These are phyloP conservation scores for Megaceryle torquata DNA, from an alignment of 2,113 vertebrate species.

Conservation along the genomic window DNA sequence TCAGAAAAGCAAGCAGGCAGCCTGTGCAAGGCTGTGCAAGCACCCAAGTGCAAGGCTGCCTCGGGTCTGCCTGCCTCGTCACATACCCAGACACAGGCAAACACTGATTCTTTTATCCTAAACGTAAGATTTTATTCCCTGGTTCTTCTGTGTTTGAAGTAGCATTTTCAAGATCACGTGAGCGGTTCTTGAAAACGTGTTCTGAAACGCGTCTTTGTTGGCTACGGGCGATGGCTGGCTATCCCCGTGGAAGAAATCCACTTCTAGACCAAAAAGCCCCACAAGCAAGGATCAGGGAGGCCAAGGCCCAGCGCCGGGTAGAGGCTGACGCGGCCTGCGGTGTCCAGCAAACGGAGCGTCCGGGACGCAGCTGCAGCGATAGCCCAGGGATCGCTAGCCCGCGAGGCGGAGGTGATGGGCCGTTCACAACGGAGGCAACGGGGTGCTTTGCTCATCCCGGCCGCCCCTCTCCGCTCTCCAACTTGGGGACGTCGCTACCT, in stretches of 20 bases:
- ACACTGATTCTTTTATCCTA: background rate
- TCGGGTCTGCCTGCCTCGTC: too few species aligned
- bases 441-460: too few species aligned
- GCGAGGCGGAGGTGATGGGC: background rate
- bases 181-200: too few species aligned
- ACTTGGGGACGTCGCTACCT: constrained; percentile 68
- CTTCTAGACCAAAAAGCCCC: background rate
- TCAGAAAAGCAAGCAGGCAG: background rate
- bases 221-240: accelerated
- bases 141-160: background rate
- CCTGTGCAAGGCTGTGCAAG: background rate
- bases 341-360: background rate
- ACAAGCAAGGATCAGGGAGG: background rate
- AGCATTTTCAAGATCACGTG: background rate
- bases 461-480: background rate
- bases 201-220: accelerated
- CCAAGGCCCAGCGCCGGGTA: background rate
- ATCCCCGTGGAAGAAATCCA: accelerated
- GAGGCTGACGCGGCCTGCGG: background rate
- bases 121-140: background rate
- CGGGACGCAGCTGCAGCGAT: background rate
- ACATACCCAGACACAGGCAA: accelerated
- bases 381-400: background rate
- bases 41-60: background rate
- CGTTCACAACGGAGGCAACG: too few species aligned